phyloP scores from a whole-genome alignment of 2,797 vertebrate genomes.

The Anableps anableps region DNA sequence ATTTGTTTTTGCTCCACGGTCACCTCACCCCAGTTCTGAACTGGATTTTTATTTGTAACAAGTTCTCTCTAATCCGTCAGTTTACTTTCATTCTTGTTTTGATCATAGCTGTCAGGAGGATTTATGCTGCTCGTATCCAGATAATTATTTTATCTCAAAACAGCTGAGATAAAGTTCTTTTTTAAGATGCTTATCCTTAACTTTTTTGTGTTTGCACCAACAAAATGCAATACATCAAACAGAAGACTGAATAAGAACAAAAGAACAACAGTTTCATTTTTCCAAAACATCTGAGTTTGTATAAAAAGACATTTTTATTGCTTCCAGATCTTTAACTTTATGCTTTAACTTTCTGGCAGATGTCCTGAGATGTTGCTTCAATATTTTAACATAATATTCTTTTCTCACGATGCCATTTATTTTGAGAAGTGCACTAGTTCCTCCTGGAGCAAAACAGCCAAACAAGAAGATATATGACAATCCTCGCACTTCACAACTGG shows the following conservation, averaged over 20 bases:
- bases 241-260: slow-evolving; percentile 17
- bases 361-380: neutral
- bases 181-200: slow-evolving; percentile 31
- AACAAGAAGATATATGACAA: neutral
- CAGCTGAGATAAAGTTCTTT: slow-evolving; percentile 44
- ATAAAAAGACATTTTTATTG: neutral
- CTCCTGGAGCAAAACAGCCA: no score
- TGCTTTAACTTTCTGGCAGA: neutral
- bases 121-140: slow-evolving; percentile 49
- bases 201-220: slow-evolving; percentile 27
- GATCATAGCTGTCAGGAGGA: slow-evolving; percentile 65
- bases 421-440: no score
- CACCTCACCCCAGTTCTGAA: slow-evolving; percentile 61
- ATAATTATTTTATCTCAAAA: slow-evolving; percentile 15
- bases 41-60: slow-evolving; percentile 71
- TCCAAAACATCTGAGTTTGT: slow-evolving; percentile 5
- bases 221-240: slow-evolving; percentile 33
- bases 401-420: no score
- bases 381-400: neutral
- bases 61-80: slow-evolving; percentile 52
- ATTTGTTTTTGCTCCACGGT: slow-evolving; percentile 80
- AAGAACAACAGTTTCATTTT: slow-evolving; percentile 17
- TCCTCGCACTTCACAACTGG: neutral
- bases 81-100: slow-evolving; percentile 64
- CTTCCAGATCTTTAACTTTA: neutral